These are phyloP conservation scores for Tragulus kanchil DNA, from an alignment of 2,113 vertebrate species.

Conservation along the genomic window DNA sequence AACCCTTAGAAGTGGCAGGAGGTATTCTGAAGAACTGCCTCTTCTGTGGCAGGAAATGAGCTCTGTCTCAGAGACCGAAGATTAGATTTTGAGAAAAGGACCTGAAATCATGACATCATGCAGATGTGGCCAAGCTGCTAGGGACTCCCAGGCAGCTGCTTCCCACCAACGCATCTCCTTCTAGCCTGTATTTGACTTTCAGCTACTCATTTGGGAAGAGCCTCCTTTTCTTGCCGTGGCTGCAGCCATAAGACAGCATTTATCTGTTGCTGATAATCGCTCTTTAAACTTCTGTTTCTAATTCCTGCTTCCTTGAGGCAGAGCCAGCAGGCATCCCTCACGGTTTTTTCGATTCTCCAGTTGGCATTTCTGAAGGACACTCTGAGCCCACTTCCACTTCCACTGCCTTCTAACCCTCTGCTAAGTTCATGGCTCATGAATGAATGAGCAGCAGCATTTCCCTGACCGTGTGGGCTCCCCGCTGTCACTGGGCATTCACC, in stretches of 20 bases:
- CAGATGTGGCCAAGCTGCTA: neutral
- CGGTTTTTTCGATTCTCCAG: conserved; percentile 62
- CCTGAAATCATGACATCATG: too few species aligned
- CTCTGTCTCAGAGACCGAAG: neutral
- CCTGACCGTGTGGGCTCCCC: neutral
- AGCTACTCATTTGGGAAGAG: neutral
- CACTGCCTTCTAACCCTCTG: conserved; percentile 77
- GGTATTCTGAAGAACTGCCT: neutral
- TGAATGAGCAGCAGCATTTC: neutral
- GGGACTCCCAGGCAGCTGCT: neutral
- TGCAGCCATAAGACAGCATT: neutral
- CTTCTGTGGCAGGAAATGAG: neutral
- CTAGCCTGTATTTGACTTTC: neutral
- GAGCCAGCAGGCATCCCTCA: conserved; percentile 11
- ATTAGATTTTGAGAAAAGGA: neutral
- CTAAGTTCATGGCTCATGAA: neutral
- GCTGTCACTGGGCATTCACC: neutral
- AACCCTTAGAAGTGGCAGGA: neutral
- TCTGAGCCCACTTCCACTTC: conserved; percentile 66
- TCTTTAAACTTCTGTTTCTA: neutral
- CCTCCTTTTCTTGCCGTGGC: neutral
- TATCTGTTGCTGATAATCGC: neutral
- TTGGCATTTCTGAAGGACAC: conserved; percentile 66
- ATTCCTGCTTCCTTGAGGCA: conserved; percentile 39
- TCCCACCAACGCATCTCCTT: fast-evolving